Evolutionary conservation across 1,140 invertebrate species (phyloP), one percentile per base, ranked within the genome.

Genomic region (Drosophila tropicalis): DNA sequence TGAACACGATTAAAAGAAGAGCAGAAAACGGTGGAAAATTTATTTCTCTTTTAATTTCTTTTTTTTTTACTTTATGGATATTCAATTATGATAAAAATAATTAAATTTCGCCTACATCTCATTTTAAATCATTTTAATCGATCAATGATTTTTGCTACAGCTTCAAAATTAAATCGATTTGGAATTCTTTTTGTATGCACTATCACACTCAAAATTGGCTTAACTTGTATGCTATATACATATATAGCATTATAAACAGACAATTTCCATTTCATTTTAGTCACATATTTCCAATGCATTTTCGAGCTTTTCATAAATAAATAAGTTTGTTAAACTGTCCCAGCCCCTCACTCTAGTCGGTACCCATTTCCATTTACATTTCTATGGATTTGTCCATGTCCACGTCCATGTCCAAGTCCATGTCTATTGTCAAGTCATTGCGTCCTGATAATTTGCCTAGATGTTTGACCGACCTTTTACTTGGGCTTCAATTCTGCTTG

Each of bases 311-410:
- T 86, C 76, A 86, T 86, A 86, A 86, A 86, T 86, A 86, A 87
- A 87, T 76, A 87, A 72, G 71, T 76, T 70, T 83, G 75, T 79
- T 87, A 87, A 86, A 86, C 79, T 82, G 82, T 79, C 72, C 76
- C 70, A 61, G 67, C 56, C 74, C 47, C n/a, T n/a, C 51, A 66
- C 67, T 29, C 29, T 40, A 19, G 36, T 39, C 36, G 1, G 12
- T 51, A 51, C 19, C 44, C 44, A 51, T 15, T 51, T 51, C 58
- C 44, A 69, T 22, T 51, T 54, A 6, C n/a, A 12, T 5, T 25
- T 10, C 44, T 6, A 39, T 22, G 56, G 12, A 22, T 39, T 25
- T 47, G 40, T 61, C 10, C 40, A 5, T 7, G 15, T 55, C 36
- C 56, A 47, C 51, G 62, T 54, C 62, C 41, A 44, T 25, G 3